phyloP scores from a whole-genome alignment of 2,888 invertebrate species.

The Mimumesa dahlbomi region DNA sequence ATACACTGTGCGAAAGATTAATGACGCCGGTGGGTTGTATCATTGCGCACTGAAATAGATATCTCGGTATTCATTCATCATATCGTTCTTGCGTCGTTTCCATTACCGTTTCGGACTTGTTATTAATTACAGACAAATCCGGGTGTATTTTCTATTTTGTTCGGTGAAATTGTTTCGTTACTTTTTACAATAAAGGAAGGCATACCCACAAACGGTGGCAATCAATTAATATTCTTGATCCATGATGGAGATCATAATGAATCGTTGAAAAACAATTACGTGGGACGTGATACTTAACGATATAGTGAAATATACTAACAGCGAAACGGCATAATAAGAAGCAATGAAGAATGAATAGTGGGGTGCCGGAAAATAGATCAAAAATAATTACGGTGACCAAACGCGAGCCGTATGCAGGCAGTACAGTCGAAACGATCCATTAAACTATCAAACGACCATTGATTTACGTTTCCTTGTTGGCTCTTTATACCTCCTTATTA shows the following conservation, averaged over 20 bases:
- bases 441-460: conserved; percentile 56
- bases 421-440: conserved; percentile 51
- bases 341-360: conserved; percentile 34
- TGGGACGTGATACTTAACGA: not conserved
- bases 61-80: conserved; percentile 54
- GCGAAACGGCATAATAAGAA: not conserved
- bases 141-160: conserved; percentile 30
- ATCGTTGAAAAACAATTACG: conserved; percentile 3
- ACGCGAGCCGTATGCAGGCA: conserved; percentile 30
- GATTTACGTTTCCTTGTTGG: conserved; percentile 57
- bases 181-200: conserved; percentile 14
- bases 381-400: conserved; percentile 44
- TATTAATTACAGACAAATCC: conserved; percentile 56
- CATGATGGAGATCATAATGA: conserved; percentile 14
- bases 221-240: conserved; percentile 5
- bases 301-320: not conserved
- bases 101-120: conserved; percentile 50
- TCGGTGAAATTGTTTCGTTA: conserved; percentile 15
- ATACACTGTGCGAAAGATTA: conserved; percentile 50
- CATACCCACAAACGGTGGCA: conserved; percentile 28
- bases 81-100: conserved; percentile 34
- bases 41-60: conserved; percentile 48
- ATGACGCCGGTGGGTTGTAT: conserved; percentile 42
- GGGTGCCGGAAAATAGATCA: conserved; percentile 40
- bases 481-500: conserved; percentile 45